These are phyloP conservation scores for Chrysopilus asiliformis DNA, from an alignment of 2,888 invertebrate species.

Conservation along the genomic window DNA sequence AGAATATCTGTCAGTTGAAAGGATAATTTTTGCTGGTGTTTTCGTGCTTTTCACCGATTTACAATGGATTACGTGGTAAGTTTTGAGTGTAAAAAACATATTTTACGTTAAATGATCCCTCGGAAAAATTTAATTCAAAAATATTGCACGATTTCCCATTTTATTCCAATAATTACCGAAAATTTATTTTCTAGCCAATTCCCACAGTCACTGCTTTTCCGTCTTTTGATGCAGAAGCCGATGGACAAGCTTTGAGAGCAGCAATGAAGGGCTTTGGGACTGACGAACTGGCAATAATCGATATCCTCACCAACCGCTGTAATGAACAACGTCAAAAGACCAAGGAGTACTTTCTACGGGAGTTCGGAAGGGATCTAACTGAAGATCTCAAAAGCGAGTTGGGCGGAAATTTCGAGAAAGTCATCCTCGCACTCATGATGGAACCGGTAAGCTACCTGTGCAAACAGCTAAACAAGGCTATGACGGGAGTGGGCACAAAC, in stretches of 20 bases:
- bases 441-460: slow-evolving; percentile 68
- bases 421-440: slow-evolving; percentile 71
- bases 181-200: no score
- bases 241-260: slow-evolving; percentile 69
- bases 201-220: no score
- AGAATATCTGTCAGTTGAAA: no score
- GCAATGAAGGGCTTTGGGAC: slow-evolving; percentile 87
- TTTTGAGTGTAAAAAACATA: no score
- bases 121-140: no score
- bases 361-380: slow-evolving; percentile 53
- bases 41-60: neutral
- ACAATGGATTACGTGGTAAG: slow-evolving; percentile 9
- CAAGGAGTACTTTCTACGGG: no score
- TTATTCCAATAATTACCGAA: no score
- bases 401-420: slow-evolving; percentile 75
- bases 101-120: no score
- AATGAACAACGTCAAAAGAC: slow-evolving; percentile 81
- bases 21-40: no score
- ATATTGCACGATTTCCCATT: no score
- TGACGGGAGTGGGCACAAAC: slow-evolving; percentile 70
- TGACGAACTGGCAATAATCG: slow-evolving; percentile 78
- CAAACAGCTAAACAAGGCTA: slow-evolving; percentile 69
- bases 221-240: slow-evolving; percentile 64
- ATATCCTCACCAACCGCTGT: slow-evolving; percentile 65
- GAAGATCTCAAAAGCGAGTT: slow-evolving; percentile 79